These are phyloP conservation scores for Alcedo quadribrachys DNA, from an alignment of 2,797 vertebrate species.

Conservation along the genomic window DNA sequence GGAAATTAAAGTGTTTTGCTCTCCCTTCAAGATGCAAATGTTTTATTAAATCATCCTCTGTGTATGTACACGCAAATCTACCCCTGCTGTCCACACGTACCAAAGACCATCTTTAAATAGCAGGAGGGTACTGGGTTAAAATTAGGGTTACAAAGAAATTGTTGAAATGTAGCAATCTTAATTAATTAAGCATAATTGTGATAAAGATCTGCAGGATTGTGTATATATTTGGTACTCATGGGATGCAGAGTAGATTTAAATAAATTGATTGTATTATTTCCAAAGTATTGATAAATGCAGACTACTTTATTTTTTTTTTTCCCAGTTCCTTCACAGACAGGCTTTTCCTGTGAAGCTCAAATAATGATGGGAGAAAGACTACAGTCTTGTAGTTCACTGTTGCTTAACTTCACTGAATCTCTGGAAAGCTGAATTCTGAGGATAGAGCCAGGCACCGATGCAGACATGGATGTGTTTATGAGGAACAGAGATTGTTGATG, in stretches of 20 bases:
- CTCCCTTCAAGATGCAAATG: neutral
- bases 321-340: neutral
- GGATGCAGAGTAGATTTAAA: neutral
- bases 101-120: neutral
- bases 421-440: neutral
- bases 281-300: neutral
- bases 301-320: accelerated
- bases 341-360: neutral
- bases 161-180: neutral
- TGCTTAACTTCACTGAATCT: neutral
- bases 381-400: accelerated
- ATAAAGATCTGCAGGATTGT: neutral
- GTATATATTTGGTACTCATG: neutral
- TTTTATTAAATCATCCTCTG: neutral
- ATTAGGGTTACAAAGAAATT: neutral
- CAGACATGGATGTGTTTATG: neutral
- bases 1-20: neutral
- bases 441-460: neutral
- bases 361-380: accelerated
- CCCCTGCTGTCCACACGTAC: neutral
- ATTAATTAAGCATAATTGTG: neutral
- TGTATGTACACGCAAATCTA: too few relatives aligned
- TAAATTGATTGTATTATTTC: neutral
- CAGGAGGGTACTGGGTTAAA: neutral
- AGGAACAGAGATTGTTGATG: neutral